These are phyloP conservation scores for Chalcis sispes DNA, from an alignment of 2,888 invertebrate genomes.

Conservation along the genomic window DNA sequence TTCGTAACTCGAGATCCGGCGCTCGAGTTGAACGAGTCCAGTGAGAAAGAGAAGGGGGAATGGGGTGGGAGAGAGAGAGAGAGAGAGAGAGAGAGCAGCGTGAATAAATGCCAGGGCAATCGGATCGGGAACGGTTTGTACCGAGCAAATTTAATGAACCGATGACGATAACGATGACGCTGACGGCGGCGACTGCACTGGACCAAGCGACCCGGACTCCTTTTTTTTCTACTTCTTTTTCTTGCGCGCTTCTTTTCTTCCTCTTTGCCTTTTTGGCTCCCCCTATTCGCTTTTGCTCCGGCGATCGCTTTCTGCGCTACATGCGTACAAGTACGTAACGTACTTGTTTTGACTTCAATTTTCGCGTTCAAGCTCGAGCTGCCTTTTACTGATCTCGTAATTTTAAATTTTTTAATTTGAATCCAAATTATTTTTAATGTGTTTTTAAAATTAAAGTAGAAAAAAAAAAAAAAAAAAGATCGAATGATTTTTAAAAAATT, in stretches of 20 bases:
- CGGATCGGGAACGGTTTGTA: constrained; percentile 52
- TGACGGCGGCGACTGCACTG: constrained; percentile 42
- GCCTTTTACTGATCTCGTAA: no score
- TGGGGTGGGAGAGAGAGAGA: constrained; percentile 7
- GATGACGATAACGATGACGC: constrained; percentile 54
- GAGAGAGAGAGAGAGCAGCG: constrained; percentile 31
- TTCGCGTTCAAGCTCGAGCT: no score
- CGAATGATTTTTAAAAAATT: no score
- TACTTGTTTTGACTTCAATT: background rate
- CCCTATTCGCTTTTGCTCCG: background rate
- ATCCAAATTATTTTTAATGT: no score
- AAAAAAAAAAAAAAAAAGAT: no score
- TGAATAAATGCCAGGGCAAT: constrained; percentile 52
- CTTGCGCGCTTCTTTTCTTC: constrained; percentile 12
- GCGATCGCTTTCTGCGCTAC: no score
- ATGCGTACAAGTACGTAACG: background rate
- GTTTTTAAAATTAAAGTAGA: no score
- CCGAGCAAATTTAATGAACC: constrained; percentile 56
- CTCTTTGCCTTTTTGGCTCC: constrained; percentile 9
- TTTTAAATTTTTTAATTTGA: no score
- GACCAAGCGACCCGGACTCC: constrained; percentile 22
- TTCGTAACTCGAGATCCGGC: constrained; percentile 43
- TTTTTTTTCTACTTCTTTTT: constrained; percentile 24
- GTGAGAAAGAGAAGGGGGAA: background rate
- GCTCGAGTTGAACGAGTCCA: background rate